Conservation (phyloP, 2,888 invertebrate genomes). For the Acleris holmiana region DNA sequence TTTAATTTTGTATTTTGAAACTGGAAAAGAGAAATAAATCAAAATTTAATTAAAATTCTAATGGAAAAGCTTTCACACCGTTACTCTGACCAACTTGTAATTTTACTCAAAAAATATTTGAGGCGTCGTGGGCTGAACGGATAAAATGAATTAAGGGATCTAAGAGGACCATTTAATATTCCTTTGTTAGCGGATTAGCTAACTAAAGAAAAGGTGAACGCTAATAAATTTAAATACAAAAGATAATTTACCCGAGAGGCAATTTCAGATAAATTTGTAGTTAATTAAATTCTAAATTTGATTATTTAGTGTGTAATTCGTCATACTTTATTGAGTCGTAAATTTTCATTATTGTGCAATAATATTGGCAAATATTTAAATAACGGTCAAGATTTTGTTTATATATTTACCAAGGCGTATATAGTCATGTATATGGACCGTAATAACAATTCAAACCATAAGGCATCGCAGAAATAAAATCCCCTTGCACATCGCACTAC, state of each 20-base stretch:
- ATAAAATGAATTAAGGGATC: constrained; percentile 2
- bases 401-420: not conserved
- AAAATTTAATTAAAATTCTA: too few species aligned
- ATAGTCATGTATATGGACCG: not conserved
- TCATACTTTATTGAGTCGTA: not conserved
- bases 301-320: constrained; percentile 2
- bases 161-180: constrained; percentile 8
- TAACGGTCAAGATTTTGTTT: too few species aligned
- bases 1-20: too few species aligned
- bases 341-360: not conserved
- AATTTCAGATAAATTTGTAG: constrained; percentile 9
- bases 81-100: too few species aligned
- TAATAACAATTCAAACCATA: not conserved
- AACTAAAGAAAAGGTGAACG: constrained; percentile 15
- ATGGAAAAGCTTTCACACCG: too few species aligned
- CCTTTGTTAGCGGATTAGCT: constrained; percentile 2
- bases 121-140: too few species aligned
- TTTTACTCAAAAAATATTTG: not conserved
- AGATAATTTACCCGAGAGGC: constrained; percentile 1
- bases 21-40: too few species aligned
- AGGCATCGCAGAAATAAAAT: not conserved
- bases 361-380: too few species aligned
- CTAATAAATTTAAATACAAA: constrained; percentile 16
- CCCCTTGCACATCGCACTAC: not conserved
- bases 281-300: constrained; percentile 12